Percentiles rank a stretch among this genome's conserved stretches.
These are phyloP conservation scores for Morone chrysops DNA, from an alignment of 2,113 vertebrate genomes.

Conservation along the genomic window DNA sequence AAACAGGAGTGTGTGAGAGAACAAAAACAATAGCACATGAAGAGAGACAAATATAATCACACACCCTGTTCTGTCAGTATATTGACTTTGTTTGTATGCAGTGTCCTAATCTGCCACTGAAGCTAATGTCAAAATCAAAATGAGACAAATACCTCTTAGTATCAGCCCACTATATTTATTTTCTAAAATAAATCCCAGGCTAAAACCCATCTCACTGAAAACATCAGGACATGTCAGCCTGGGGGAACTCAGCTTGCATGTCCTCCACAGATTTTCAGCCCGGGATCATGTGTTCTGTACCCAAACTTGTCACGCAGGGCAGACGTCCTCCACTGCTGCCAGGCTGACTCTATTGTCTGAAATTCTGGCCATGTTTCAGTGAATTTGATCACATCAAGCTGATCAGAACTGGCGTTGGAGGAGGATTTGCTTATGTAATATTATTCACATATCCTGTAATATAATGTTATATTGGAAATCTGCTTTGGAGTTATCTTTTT, in stretches of 20 bases:
- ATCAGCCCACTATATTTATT: background rate
- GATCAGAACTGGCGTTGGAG: background rate
- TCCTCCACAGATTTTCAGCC: slow-evolving; percentile 25
- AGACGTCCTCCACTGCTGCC: slow-evolving; percentile 12
- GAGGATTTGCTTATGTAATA: background rate
- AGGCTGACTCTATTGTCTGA: slow-evolving; percentile 23
- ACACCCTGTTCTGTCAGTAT: background rate
- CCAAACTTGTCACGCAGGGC: slow-evolving; percentile 40
- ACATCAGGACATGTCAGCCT: background rate
- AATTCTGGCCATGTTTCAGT: slow-evolving; percentile 32
- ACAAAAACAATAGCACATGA: background rate
- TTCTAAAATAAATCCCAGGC: background rate
- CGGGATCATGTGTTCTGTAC: slow-evolving; percentile 23
- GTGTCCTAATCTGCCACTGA: background rate
- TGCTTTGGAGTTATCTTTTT: background rate
- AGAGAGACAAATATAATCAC: background rate
- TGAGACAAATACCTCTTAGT: background rate
- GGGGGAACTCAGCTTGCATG: slow-evolving; percentile 10
- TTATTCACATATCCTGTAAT: slow-evolving; percentile 12
- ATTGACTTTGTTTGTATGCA: background rate
- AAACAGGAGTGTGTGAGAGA: background rate
- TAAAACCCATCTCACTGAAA: slow-evolving; percentile 15
- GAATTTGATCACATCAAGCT: slow-evolving; percentile 33
- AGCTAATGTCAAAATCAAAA: background rate
- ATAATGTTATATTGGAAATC: background rate